phyloP scores from a whole-genome alignment of 2,113 vertebrate species.

The Potamarius usumacintae region DNA sequence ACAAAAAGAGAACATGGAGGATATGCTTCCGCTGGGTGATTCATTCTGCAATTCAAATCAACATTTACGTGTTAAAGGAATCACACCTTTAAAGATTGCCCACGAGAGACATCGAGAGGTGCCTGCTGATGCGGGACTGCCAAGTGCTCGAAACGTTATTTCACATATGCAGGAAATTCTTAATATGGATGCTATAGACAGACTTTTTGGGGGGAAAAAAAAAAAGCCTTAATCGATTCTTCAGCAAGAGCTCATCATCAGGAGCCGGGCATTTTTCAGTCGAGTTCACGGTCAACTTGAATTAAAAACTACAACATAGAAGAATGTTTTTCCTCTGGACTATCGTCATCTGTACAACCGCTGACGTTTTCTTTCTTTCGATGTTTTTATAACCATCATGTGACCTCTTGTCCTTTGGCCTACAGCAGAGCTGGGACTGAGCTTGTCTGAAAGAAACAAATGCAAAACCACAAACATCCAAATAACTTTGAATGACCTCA shows the following conservation, averaged over 20 bases:
- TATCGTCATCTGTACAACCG: not conserved
- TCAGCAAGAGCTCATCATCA: no score
- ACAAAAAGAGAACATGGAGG: conserved; percentile 4
- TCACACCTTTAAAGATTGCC: conserved; percentile 27
- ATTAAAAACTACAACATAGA: not conserved
- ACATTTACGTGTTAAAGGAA: not conserved
- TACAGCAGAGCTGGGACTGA: not conserved
- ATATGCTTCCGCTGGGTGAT: not conserved
- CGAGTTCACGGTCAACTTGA: not conserved
- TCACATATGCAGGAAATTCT: not conserved
- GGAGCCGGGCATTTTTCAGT: not conserved
- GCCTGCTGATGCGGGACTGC: not conserved
- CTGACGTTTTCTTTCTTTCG: not conserved
- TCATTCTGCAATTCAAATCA: conserved; percentile 34
- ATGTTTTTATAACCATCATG: not conserved
- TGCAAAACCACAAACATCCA: conserved; percentile 12
- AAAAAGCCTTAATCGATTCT: not conserved
- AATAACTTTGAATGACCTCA: not conserved
- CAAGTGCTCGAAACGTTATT: not conserved
- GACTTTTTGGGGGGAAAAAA: not conserved
- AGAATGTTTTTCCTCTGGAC: not conserved
- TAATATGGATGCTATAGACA: not conserved
- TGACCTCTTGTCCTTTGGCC: not conserved
- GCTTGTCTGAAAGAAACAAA: not conserved
- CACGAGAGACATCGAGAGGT: not conserved